Evolutionary conservation across 2,888 invertebrate genomes (phyloP).

Genomic region (Apoderus coryli): DNA sequence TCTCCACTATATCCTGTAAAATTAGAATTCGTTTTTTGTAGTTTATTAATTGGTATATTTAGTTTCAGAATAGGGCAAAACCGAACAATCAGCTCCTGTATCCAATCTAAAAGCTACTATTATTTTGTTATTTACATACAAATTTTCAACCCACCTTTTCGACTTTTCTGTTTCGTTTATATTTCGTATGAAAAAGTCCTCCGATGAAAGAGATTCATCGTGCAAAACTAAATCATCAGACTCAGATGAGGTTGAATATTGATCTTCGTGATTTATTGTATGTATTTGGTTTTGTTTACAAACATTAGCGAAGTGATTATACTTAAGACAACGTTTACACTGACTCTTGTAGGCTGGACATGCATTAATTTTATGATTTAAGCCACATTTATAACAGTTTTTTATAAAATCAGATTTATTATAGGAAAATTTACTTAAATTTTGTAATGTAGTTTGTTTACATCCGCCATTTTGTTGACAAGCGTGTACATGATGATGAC

Average conservation of each 20-base stretch:
- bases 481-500: no score
- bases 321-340: no score
- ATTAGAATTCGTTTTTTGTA: not conserved
- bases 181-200: no score
- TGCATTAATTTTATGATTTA: not conserved
- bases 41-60: not conserved
- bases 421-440: not conserved
- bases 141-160: conserved; percentile 2
- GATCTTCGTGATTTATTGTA: not conserved
- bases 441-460: no score
- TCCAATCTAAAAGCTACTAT: conserved; percentile 5
- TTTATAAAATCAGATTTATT: conserved; percentile 3
- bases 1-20: not conserved
- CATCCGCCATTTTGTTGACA: no score
- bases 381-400: conserved; percentile 3
- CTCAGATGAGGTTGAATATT: not conserved
- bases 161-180: no score
- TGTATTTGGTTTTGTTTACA: conserved; percentile 1
- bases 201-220: no score
- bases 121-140: conserved; percentile 5
- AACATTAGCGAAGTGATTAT: no score
- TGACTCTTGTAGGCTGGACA: not conserved
- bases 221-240: not conserved
- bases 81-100: not conserved
- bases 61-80: conserved; percentile 1